Evolutionary conservation across 2,113 vertebrate species (phyloP).

Genomic region (Onychostruthus taczanowskii): DNA sequence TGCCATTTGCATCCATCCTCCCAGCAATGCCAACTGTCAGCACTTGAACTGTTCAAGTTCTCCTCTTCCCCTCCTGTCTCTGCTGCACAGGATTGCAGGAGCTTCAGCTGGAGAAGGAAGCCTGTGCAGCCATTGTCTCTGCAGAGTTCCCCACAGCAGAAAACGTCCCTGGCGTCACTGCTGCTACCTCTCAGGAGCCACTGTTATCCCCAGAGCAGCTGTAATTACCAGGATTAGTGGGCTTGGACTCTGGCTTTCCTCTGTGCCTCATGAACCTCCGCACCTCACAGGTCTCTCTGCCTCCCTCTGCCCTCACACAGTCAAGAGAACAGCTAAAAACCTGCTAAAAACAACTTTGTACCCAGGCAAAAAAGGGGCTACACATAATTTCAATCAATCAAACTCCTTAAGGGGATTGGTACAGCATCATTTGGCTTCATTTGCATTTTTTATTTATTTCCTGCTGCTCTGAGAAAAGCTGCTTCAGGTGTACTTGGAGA

Average conservation of each 20-base stretch:
- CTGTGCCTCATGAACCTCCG: background rate
- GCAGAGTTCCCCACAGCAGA: background rate
- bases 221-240: background rate
- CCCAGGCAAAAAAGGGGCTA: background rate
- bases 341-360: background rate
- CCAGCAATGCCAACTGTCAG: conserved; percentile 51
- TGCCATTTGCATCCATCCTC: conserved; percentile 41
- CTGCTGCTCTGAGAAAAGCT: background rate
- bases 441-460: conserved; percentile 3
- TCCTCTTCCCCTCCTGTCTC: conserved; percentile 32
- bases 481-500: background rate
- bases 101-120: background rate
- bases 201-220: background rate
- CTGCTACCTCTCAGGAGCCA: background rate
- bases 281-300: background rate
- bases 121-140: background rate
- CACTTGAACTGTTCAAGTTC: conserved; percentile 23
- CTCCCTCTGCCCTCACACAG: background rate
- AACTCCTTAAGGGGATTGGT: background rate
- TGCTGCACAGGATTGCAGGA: background rate
- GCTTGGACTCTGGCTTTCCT: background rate
- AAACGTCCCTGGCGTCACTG: background rate
- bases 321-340: background rate
- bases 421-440: background rate
- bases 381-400: background rate